These are phyloP conservation scores for Cryptotermes secundus DNA, from an alignment of 1,140 invertebrate species.

Conservation along the genomic window DNA sequence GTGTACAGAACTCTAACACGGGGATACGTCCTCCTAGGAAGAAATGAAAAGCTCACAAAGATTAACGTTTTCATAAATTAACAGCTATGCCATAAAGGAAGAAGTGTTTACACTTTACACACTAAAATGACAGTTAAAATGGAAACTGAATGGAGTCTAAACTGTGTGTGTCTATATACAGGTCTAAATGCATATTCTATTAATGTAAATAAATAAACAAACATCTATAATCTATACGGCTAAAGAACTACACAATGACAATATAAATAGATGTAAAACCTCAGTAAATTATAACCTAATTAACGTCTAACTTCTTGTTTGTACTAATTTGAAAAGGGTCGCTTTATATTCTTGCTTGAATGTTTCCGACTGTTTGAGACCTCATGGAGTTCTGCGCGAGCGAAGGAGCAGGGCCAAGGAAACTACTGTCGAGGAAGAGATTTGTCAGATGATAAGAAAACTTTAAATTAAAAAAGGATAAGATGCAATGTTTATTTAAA, in stretches of 20 bases:
- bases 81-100: constrained; percentile 12
- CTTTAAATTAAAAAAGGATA: too few relatives aligned
- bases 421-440: too few relatives aligned
- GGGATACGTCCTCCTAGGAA: not conserved
- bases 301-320: not conserved
- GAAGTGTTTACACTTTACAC: constrained; percentile 19
- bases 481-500: too few relatives aligned
- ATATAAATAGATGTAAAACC: not conserved
- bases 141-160: constrained; percentile 12
- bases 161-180: constrained; percentile 6
- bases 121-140: constrained; percentile 12
- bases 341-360: not conserved
- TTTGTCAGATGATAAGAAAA: too few relatives aligned
- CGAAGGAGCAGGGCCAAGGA: too few relatives aligned
- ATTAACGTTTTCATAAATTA: constrained; percentile 20
- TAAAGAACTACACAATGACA: constrained; percentile 9
- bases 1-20: constrained; percentile 1
- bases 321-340: not conserved
- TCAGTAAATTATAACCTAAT: constrained; percentile 10
- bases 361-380: not conserved
- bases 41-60: not conserved
- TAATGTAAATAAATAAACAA: constrained; percentile 7
- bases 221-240: not conserved
- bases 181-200: constrained; percentile 2
- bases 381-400: too few relatives aligned